phyloP scores from a whole-genome alignment of 64 coral and sea anemone species.

The Orbicella faveolata region DNA sequence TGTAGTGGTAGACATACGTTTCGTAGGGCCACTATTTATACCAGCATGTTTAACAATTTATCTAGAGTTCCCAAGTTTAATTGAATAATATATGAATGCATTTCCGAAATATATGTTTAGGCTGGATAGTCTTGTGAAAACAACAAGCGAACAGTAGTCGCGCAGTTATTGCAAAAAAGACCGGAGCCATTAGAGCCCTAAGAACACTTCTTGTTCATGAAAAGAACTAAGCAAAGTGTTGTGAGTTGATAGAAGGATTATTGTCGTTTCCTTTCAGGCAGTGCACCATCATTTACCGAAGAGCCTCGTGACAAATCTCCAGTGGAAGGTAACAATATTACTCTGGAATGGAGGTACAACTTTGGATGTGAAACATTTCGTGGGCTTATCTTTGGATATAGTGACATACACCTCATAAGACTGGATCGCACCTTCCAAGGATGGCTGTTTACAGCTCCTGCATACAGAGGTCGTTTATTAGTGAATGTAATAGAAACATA shows the following conservation, averaged over 20 bases:
- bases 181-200: too few relatives aligned
- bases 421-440: too few relatives aligned
- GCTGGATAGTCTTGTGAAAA: too few relatives aligned
- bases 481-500: not conserved
- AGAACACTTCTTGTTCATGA: not conserved
- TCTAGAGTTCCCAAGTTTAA: too few relatives aligned
- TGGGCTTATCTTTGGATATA: not conserved
- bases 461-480: not conserved
- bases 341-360: not conserved
- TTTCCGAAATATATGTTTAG: too few relatives aligned
- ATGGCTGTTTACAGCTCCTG: not conserved
- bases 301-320: not conserved
- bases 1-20: too few relatives aligned
- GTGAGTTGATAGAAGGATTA: not conserved
- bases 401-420: not conserved
- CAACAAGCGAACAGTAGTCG: too few relatives aligned
- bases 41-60: too few relatives aligned
- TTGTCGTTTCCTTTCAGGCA: not conserved
- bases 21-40: too few relatives aligned
- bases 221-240: too few relatives aligned
- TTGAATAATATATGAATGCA: too few relatives aligned
- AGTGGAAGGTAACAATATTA: not conserved
- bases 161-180: too few relatives aligned
- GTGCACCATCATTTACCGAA: not conserved
- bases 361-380: not conserved